These are phyloP conservation scores for Natator depressus DNA, from an alignment of 2,113 vertebrate species.

Conservation along the genomic window DNA sequence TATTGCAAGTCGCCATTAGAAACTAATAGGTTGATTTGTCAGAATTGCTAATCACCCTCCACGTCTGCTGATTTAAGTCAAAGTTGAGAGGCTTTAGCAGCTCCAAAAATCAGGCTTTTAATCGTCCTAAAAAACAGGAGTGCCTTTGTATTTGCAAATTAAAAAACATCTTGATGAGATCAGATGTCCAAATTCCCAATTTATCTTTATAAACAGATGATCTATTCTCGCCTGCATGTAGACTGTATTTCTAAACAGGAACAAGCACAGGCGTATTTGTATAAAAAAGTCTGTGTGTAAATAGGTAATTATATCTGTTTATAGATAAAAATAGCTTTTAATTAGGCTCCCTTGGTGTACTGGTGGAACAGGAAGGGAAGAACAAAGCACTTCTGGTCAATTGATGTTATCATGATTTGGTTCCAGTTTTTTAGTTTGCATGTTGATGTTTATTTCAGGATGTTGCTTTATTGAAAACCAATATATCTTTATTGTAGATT, in stretches of 20 bases:
- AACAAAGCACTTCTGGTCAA: constrained; percentile 44
- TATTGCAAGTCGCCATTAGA: constrained; percentile 61
- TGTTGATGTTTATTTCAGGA: constrained; percentile 32
- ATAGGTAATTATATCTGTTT: background rate
- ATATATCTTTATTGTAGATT: fast-evolving
- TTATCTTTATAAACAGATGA: background rate
- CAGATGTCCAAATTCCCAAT: background rate
- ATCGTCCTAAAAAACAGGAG: background rate
- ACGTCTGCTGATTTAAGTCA: background rate
- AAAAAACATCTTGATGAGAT: constrained; percentile 67
- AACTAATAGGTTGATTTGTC: background rate
- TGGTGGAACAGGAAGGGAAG: background rate
- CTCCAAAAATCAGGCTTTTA: background rate
- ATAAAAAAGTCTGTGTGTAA: background rate
- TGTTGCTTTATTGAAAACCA: background rate
- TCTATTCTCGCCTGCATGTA: background rate
- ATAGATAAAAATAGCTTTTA: background rate
- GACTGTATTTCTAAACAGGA: background rate
- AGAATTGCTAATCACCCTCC: background rate
- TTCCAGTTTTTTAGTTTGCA: constrained; percentile 45
- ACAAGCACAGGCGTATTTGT: background rate
- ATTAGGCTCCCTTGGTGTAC: background rate
- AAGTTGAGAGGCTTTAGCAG: background rate
- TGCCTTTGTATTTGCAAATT: background rate
- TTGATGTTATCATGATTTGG: constrained; percentile 76